Conservation (phyloP, 2,113 vertebrate genomes). For the Xiphias gladius region DNA sequence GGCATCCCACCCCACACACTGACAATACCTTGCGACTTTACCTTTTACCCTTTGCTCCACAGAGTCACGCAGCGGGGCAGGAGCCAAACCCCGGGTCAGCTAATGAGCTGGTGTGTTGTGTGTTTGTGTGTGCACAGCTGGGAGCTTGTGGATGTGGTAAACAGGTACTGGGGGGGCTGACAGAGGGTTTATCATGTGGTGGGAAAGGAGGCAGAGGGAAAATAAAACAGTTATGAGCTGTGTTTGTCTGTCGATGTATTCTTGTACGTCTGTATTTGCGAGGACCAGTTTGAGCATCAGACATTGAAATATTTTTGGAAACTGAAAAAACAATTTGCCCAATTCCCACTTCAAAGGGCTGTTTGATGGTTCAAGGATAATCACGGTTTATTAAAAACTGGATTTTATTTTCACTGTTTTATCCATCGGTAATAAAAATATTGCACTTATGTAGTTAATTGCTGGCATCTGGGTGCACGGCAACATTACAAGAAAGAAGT, state of each 20-base stretch:
- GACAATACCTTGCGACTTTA: background rate
- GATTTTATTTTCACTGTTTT: background rate
- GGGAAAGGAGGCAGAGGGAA: background rate
- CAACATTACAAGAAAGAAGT: background rate
- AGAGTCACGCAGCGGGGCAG: constrained; percentile 35
- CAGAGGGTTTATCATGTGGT: background rate
- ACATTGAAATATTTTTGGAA: background rate
- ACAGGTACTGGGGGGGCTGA: constrained; percentile 6
- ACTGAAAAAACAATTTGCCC: background rate
- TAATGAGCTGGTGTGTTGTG: constrained; percentile 56
- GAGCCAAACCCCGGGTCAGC: constrained; percentile 47
- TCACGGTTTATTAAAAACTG: background rate
- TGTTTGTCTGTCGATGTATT: background rate
- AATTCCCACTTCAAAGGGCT: background rate
- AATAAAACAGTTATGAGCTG: constrained; percentile 16
- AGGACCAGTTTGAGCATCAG: background rate
- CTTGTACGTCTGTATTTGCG: background rate
- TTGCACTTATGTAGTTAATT: background rate
- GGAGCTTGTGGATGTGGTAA: constrained; percentile 51
- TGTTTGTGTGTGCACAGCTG: constrained; percentile 45
- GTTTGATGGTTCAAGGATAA: background rate
- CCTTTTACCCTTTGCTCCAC: constrained; percentile 58
- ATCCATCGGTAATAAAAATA: background rate
- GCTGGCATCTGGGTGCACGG: too few species aligned
- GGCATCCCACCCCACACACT: background rate